Base-by-base conservation (phyloP, 2,888 invertebrate genomes). In the Embidobia sp. region DNA sequence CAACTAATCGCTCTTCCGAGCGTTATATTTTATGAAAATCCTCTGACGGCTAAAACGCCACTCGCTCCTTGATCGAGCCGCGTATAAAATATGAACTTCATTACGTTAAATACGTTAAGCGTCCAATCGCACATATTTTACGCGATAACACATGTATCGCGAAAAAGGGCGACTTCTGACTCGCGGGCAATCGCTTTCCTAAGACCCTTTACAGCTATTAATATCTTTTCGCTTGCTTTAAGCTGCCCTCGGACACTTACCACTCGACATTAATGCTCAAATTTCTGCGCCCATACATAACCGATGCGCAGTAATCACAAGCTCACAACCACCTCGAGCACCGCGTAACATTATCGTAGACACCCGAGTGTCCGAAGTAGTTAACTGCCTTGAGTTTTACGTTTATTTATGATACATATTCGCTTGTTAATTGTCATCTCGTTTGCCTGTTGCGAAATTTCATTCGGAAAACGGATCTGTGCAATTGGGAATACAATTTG, bases 271-370 rank as follows among this genome's bases (percentile, higher is more conserved):
- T 79, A 73, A 67, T 63, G 64, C 35, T 57, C 19, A 40, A 27
- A 72, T 73, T 78, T 78, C 73, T 79, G 40, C 53, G 6, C 29
- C 27, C 49, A 53, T 15, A 33, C 7, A 55, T 73, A 72, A 79
- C 64, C 79, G 69, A 73, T 79, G 73, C 37, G 48, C 69, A 42
- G 48, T 79, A 79, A 79, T 79, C 69, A 79, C 57, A 69, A 78
- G 44, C 46, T 19, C 40, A 29, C 61, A 35, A 61, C 22, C 69
- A 64, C 78, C 66, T 66, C 44, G 53, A 73, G 77, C 77, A 64
- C 16, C 37, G 44, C 44, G 51, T 55, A 70, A 59, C 35, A 70
- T 76, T 44, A 61, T 70, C 64, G 49, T 49, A 57, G 69, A 69
- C 63, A 55, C 49, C 18, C 27, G 27, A 37, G 37, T 55, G 49